Evolutionary conservation across 2,888 invertebrate genomes (phyloP), one percentile per base, ranked within the genome.

Genomic region (Embidobia sp.): DNA sequence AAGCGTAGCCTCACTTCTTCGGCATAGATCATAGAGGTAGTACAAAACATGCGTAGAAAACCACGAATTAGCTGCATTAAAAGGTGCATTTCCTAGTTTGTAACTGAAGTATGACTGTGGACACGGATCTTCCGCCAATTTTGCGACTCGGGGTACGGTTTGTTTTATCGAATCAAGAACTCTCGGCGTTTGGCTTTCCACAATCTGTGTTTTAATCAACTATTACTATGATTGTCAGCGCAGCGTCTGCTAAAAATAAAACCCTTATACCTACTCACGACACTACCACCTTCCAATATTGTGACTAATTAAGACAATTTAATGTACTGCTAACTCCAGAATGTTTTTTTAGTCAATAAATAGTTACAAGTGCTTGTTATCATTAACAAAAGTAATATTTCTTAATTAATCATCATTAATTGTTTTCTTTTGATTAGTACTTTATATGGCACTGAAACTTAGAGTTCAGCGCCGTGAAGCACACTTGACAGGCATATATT

Each of bases 61-160:
- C 79, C 80, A 82, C 80, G 82, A 79, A 81, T 76, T 53, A 48
- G 19, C 79, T 75, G 81, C 81, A 81, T 84, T 82, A 83, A 84
- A 82, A 77, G 78, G 75, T 80, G 81, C 44, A 59, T 44, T 83
- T 81, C 80, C 80, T 81, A 82, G 80, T 84, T 82, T 84, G 81
- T 83, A 84, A 81, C 85, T 84, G 80, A 84, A 82, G 73, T 81
- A 87, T 86, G 86, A 86, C 82, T 82, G 82, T 81, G 64, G 84
- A 86, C 73, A 82, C 80, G 76, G 73, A 76, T 42, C 83, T 83
- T 77, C 85, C 86, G 59, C 84, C 87, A 76, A 87, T 87, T 80
- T 84, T 87, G 81, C 83, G 74, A 61, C 83, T 87, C 57, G 80
- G 84, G 84, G 84, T 84, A 84, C 79, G 3, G 22, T 19, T 49